phyloP scores from a whole-genome alignment of 2,113 vertebrate species.

The Machaerirhynchus nigripectus region DNA sequence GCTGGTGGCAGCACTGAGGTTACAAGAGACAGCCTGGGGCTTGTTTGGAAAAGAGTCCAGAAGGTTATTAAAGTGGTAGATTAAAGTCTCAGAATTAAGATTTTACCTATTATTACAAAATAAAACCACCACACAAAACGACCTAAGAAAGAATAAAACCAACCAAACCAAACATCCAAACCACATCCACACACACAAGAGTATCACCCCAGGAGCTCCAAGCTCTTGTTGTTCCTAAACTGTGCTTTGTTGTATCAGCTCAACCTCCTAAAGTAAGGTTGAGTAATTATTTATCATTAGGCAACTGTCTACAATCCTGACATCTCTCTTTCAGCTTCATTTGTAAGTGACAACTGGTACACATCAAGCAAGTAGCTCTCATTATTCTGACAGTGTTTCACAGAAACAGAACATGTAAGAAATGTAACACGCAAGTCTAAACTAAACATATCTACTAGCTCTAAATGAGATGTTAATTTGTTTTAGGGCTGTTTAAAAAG shows the following conservation, averaged over 20 bases:
- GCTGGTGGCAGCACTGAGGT: background rate
- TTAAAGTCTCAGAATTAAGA: background rate
- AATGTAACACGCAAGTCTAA: background rate
- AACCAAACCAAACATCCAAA: background rate
- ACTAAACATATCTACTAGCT: background rate
- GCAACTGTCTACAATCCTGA: background rate
- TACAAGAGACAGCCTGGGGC: background rate
- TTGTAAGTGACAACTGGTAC: background rate
- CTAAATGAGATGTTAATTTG: background rate
- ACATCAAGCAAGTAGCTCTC: background rate
- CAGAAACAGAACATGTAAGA: background rate
- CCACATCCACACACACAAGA: background rate
- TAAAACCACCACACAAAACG: background rate
- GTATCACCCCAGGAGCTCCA: background rate
- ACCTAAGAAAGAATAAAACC: background rate
- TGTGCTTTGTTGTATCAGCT: background rate
- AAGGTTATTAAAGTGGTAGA: background rate
- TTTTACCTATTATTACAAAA: background rate
- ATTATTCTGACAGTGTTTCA: background rate
- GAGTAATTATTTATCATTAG: constrained; percentile 5
- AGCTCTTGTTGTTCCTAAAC: background rate
- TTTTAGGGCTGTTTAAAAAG: background rate
- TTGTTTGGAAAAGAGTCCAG: background rate
- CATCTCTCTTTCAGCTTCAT: background rate
- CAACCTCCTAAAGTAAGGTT: background rate